Evolutionary conservation across 2,888 invertebrate genomes (phyloP), one percentile per base, ranked within the genome.

Genomic region (Habrosyne pyritoides): DNA sequence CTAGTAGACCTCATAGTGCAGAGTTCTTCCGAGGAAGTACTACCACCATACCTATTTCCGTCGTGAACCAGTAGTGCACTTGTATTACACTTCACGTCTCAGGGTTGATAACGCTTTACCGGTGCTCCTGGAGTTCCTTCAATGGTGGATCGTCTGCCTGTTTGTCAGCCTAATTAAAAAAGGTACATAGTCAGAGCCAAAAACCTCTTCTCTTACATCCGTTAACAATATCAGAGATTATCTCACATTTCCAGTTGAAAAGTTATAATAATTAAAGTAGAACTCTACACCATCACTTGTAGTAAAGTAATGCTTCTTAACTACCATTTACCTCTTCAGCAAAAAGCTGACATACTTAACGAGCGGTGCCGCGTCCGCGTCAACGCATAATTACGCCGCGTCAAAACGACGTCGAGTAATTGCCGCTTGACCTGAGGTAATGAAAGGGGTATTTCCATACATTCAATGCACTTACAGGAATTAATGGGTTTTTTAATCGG

Each of bases 401-500:
- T 50, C 50, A 50, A 50, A 50, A 50, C 28, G 50, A 50, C 50
- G 28, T 10, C 28, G 28, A 21, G 50, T 50, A 50, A 50, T 50
- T 28, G 50, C 50, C 12, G 50, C 50, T 28, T 50, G 50, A 50
- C 50, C 28, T 7, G 28, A n/a, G 28, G 52, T 56, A 59, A 46
- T 48, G 26, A 46, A 52, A 33, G 33, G 33, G 47, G 22, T 30
- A 30, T 53, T 22, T 60, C n/a, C 55, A 60, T 60, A 60, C 57
- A 56, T 49, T 49, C 53, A 46, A 52, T 57, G 60, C 50, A 48
- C 30, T 47, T 33, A 52, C 47, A 22, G n/a, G 48, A 21, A 28
- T 50, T 53, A 30, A n/a, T 50, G 21, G 28, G 24, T 33, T 22
- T 54, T 36, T 18, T 63, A 61, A 65, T 56, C 46, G 61, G 56